Base-by-base conservation (phyloP, 2,797 vertebrate species). In the Bradypodion pumilum region DNA sequence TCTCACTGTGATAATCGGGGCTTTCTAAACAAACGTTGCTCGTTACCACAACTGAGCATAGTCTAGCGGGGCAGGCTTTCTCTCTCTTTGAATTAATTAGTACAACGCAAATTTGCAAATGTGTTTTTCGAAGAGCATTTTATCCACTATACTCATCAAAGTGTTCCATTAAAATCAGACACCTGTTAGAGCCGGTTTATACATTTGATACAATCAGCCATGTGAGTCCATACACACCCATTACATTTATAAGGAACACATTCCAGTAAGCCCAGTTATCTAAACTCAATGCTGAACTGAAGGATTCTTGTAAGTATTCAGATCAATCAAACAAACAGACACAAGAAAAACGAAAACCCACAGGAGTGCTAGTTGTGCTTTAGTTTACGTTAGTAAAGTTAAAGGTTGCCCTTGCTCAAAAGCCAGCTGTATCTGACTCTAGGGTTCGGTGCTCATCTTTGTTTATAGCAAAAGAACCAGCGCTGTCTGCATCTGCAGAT, bases 1-100 rank as follows among this genome's bases (percentile, higher is more conserved):
- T 85, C 78, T 69, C 84, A 81, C 52, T 78, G 68, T 52, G 82
- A 84, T 84, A 84, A 78, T 84, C 82, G 70, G 62, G 44, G 32
- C 63, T 85, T 80, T 85, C 52, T 81, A 75, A 85, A 80, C 73
- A 85, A 74, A 76, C 49, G 62, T 69, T 70, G 63, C 73, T 37
- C 13, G 25, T 74, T 56, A 63, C 49, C 56, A 60, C 40, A 81
- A 29, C 25, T 15, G 59, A 37, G 40, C 25, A 75, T n/a, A 59
- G 37, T 83, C 37, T 73, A 85, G 40, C 42, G 78, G 59, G 69
- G 60, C 40, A 32, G 74, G n/a, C 59, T 59, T n/a, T 44, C 69
- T 80, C n/a, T 23, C 21, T 66, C 25, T 76, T 21, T 29, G 10
- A n/a, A 80, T 66, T 80, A 68, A 80, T 16, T 3, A 23, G 68